These are phyloP conservation scores for Bettongia penicillata DNA, from an alignment of 2,113 vertebrate species.

Conservation along the genomic window DNA sequence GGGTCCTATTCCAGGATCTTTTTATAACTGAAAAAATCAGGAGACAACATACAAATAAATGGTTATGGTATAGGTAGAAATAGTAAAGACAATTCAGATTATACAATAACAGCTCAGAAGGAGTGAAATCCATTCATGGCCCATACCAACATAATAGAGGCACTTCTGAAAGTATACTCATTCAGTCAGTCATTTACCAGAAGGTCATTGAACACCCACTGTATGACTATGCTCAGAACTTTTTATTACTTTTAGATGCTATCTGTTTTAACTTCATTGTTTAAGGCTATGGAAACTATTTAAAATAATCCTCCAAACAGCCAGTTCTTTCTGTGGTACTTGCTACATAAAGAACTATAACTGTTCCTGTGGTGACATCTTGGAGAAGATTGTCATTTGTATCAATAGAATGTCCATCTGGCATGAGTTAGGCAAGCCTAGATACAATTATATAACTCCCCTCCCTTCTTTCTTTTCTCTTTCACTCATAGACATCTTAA, in stretches of 20 bases:
- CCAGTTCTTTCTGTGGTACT: background rate
- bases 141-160: background rate
- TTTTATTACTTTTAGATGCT: background rate
- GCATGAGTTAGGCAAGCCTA: background rate
- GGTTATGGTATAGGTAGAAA: background rate
- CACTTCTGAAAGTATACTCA: background rate
- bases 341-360: background rate
- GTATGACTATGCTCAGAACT: background rate
- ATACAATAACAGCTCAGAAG: background rate
- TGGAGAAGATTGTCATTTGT: background rate
- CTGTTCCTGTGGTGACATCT: background rate
- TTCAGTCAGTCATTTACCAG: background rate
- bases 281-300: background rate
- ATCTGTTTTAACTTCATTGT: background rate
- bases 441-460: background rate
- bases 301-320: background rate
- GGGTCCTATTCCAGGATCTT: background rate
- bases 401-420: background rate
- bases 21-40: background rate
- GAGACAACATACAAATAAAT: background rate
- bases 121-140: background rate
- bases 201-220: too few species aligned
- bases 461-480: background rate
- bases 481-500: background rate
- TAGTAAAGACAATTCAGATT: background rate